Evolutionary conservation across 30 jellyfish, hydroid and myxozoan species (phyloP), one percentile per base, ranked within the genome.

Genomic region (Turritopsis dohrnii): DNA sequence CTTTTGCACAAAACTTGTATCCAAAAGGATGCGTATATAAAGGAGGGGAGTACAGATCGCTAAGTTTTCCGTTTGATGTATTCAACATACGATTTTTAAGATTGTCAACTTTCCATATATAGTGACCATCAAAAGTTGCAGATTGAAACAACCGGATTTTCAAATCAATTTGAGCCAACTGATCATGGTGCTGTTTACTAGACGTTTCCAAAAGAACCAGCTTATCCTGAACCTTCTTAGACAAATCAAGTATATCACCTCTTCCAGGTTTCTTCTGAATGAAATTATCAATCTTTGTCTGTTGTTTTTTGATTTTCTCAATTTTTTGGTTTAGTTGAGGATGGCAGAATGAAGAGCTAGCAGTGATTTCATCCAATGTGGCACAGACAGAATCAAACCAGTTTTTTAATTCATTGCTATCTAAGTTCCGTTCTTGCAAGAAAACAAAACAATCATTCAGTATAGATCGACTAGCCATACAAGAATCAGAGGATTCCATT

Each of bases 41-140:
- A 1, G 97, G 97, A 8, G 97, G 97, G 22, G 97, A 86, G 74
- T 65, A 90, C 26, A 90, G 83, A 24, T 90, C 94, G 18, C 69
- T 52, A 7, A 79, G 80, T 73, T 71, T 80, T 9, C 88, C 90
- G 27, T 81, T 89, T 9, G 31, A 30, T 13, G 97, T 95, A 30
- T 83, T 89, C 66, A 41, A 81, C 90, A 90, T 76, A 22, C 95
- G 84, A 27, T 89, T 83, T 16, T 71, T 53, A 65, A 88, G 84
- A 18, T 86, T 82, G 54, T 90, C 97, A 60, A 90, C 81, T 84
- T 86, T 90, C 97, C 97, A 90, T 29, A 90, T 75, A 73, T 84
- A 89, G n/a, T 18, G 29, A 5, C 96, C 96, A 85, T 84, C 90
- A 1, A 65, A 53, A 4, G 96, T 84, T 1, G 90, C 83, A 26